These are phyloP conservation scores for Anas platyrhynchos DNA, from an alignment of 2,113 vertebrate genomes.

Conservation along the genomic window DNA sequence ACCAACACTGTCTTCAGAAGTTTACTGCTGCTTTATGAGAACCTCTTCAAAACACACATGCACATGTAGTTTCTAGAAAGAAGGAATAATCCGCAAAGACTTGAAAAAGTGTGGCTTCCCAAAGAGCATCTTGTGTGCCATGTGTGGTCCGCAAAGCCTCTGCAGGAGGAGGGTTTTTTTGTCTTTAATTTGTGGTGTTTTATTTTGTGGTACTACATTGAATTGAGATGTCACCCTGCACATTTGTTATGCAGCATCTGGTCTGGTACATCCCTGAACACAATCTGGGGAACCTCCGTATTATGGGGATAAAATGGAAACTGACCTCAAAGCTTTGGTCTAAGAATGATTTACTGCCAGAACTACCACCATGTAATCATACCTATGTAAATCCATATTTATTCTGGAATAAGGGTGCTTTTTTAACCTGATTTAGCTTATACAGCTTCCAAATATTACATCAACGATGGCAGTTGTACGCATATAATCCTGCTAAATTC, in stretches of 20 bases:
- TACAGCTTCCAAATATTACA: background rate
- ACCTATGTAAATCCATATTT: background rate
- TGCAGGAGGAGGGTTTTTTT: background rate
- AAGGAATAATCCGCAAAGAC: background rate
- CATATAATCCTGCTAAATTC: background rate
- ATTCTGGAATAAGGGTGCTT: background rate
- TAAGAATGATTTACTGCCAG: background rate
- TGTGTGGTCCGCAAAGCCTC: background rate
- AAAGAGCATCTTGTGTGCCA: background rate
- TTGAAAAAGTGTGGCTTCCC: background rate
- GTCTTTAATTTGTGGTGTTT: background rate
- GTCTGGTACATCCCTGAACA: background rate
- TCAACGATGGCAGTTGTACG: background rate
- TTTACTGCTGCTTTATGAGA: background rate
- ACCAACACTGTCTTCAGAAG: background rate
- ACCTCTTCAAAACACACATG: background rate
- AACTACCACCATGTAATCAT: background rate
- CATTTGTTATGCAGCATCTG: background rate
- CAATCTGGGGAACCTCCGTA: background rate
- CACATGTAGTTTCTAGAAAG: background rate
- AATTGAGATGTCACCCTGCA: background rate
- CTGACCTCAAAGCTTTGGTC: background rate
- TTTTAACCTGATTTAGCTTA: background rate
- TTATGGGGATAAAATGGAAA: background rate
- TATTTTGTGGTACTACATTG: background rate